These are phyloP conservation scores for Agapornis canus DNA, from an alignment of 2,797 vertebrate species.

Conservation along the genomic window DNA sequence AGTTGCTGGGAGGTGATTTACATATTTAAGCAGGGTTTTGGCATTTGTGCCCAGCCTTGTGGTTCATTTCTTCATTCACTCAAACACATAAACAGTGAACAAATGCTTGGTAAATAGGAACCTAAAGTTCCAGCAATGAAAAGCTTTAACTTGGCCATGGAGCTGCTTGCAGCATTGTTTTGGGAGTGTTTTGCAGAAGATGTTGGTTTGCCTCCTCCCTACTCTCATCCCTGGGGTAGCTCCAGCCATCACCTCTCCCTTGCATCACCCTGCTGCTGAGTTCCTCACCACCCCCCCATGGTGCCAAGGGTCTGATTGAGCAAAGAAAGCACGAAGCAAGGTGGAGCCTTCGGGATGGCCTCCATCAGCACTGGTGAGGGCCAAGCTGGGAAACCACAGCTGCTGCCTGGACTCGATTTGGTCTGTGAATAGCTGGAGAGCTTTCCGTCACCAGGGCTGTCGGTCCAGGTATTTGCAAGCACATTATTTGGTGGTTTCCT, in stretches of 20 bases:
- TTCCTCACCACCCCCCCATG: fast-evolving
- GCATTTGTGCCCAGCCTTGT: conserved; percentile 12
- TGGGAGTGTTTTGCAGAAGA: conserved; percentile 16
- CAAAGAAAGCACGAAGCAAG: background rate
- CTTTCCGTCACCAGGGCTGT: conserved; percentile 53
- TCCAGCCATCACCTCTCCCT: background rate
- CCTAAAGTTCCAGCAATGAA: conserved; percentile 36
- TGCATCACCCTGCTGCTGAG: background rate
- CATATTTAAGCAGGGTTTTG: conserved; percentile 4
- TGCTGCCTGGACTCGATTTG: background rate
- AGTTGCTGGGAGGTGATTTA: background rate
- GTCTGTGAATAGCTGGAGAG: conserved; percentile 52
- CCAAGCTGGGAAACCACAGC: conserved; percentile 37
- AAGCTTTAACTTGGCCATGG: conserved; percentile 32
- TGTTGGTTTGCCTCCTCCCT: background rate
- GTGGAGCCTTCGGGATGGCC: background rate
- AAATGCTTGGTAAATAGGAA: conserved; percentile 73
- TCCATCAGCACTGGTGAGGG: background rate
- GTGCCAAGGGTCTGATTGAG: background rate
- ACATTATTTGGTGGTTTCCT: conserved; percentile 58
- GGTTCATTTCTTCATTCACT: conserved; percentile 50
- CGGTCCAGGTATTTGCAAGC: conserved; percentile 59
- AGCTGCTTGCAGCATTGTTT: conserved; percentile 19
- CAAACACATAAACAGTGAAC: conserved; percentile 23
- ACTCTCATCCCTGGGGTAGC: background rate